Evolutionary conservation across 2,888 invertebrate species (phyloP), one percentile per base, ranked within the genome.

Genomic region (Mesoligia furuncula): DNA sequence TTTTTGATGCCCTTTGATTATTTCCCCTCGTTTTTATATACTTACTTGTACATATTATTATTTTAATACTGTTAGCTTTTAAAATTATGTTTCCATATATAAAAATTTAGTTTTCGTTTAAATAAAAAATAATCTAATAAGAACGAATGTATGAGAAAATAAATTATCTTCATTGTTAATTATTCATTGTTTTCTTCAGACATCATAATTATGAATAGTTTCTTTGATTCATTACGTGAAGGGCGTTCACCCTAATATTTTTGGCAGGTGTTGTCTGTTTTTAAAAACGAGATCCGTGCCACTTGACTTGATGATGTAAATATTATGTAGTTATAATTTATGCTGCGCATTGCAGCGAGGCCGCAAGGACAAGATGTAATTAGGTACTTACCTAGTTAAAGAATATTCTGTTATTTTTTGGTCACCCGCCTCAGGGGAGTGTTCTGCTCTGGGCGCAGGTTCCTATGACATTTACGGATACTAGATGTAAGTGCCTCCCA

Each of bases 141-240:
- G n/a, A n/a, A n/a, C n/a, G n/a, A n/a, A n/a, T n/a, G n/a, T n/a
- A n/a, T n/a, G n/a, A n/a, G n/a, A n/a, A n/a, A n/a, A n/a, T n/a
- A n/a, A n/a, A n/a, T n/a, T n/a, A n/a, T n/a, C n/a, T n/a, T n/a
- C n/a, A n/a, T n/a, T n/a, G n/a, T n/a, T 51, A 31, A 54, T 51
- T 51, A 42, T 80, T 80, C n/a, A 72, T 72, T n/a, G 39, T 80
- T 71, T 64, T 80, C 15, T 79, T 65, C n/a, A 65, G 11, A 73
- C 51, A 17, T 31, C 0, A 31, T n/a, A 8, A 39, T 45, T 48
- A 64, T 65, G 72, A 80, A 73, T 78, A 80, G 39, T 71, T 80
- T 80, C 0, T 31, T 11, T 54, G 31, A 70, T 62, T 61, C 1
- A 69, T 42, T 11, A 15, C 17, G 51, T 62, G 42, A 75, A 76